phyloP scores from a whole-genome alignment of 2,797 vertebrate species.

The Anguilla marmorata region DNA sequence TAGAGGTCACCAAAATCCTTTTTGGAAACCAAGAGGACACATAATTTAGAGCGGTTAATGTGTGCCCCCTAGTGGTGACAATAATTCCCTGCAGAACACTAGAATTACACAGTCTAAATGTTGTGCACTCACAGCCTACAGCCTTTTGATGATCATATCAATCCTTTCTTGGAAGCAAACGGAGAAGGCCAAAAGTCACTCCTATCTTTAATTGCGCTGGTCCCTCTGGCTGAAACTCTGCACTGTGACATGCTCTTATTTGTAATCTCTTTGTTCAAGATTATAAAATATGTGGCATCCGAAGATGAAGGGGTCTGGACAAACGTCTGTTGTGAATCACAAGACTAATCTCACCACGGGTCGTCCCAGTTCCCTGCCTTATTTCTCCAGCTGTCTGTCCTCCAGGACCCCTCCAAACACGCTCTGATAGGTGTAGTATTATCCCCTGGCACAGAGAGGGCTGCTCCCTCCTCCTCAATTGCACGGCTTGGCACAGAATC shows the following conservation, averaged over 20 bases:
- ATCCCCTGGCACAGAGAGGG: background rate
- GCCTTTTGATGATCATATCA: background rate
- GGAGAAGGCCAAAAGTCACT: background rate
- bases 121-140: background rate
- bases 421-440: background rate
- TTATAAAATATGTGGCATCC: constrained; percentile 13
- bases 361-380: background rate
- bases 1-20: constrained; percentile 16
- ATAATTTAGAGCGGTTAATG: background rate
- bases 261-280: constrained; percentile 18
- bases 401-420: too few species aligned
- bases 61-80: background rate
- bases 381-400: background rate
- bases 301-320: constrained; percentile 13
- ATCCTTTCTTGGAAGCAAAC: background rate
- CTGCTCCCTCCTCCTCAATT: background rate
- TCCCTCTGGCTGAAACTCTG: background rate
- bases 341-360: background rate
- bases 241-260: background rate
- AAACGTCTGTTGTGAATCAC: background rate
- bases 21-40: background rate
- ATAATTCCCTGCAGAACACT: background rate
- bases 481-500: background rate
- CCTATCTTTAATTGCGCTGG: background rate
- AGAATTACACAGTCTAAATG: background rate